phyloP scores from a whole-genome alignment of 2,113 vertebrate species.

The Terrapene triunguis region DNA sequence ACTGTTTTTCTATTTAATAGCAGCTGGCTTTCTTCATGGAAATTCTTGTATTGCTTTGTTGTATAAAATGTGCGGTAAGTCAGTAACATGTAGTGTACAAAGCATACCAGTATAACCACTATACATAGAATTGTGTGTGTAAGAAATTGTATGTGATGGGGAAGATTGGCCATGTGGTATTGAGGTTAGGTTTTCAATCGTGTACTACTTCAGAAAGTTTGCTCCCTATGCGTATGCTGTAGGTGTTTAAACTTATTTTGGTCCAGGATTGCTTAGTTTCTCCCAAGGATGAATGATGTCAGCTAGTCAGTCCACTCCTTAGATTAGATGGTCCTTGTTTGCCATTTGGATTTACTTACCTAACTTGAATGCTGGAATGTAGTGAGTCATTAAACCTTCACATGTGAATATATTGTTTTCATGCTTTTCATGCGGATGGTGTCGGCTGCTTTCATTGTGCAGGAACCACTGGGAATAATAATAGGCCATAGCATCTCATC shows the following conservation, averaged over 20 bases:
- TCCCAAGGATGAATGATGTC: constrained; percentile 41
- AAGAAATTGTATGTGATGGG: background rate
- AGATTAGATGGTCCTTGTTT: constrained; percentile 15
- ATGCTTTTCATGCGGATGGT: background rate
- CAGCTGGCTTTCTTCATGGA: background rate
- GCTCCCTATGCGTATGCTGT: background rate
- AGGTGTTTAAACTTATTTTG: constrained; percentile 12
- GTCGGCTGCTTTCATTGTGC: constrained; percentile 9
- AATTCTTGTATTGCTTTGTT: constrained; percentile 8
- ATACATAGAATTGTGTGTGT: background rate
- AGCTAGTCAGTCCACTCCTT: constrained; percentile 42
- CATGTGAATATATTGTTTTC: constrained; percentile 27
- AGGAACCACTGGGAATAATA: background rate
- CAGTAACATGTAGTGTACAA: background rate
- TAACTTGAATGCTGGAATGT: background rate
- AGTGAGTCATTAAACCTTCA: constrained; percentile 44
- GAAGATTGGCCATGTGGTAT: background rate
- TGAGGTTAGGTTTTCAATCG: background rate
- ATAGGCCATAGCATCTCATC: background rate
- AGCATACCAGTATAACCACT: background rate
- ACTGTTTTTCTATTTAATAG: background rate
- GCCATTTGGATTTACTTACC: background rate
- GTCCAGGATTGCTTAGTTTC: background rate
- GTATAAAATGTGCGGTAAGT: background rate
- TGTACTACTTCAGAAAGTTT: background rate